Evolutionary conservation across 1,140 invertebrate genomes (phyloP), one percentile per base, ranked within the genome.

Genomic region (Rhagoletis pomonella): DNA sequence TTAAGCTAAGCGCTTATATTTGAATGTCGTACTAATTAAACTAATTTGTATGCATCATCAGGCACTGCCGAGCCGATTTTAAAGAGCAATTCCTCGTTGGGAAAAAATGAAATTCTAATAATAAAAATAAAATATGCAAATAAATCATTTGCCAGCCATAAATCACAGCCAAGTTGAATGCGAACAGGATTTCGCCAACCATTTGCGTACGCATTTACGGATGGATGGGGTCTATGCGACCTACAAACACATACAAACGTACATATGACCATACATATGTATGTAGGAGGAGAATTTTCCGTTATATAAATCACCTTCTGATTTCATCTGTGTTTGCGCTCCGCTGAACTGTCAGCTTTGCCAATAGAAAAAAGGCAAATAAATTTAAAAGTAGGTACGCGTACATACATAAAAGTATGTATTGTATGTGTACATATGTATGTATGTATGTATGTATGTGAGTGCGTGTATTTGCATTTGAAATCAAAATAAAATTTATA

Each of bases 401-500:
- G 55, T 81, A 9, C 19, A 29, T 10, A 81, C 19, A 9, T 58
- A 10, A n/a, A 81, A 55, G 9, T 58, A 29, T 29, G 29, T 29
- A 29, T 29, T 29, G 29, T 29, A 29, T 29, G 29, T 29, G 29
- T 81, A 17, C 7, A 29, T 7, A 55, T 19, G 17, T 55, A 81
- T n/a, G n/a, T n/a, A n/a, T n/a, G n/a, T n/a, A n/a, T n/a, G n/a
- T n/a, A n/a, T n/a, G n/a, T n/a, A n/a, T n/a, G n/a, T n/a, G n/a
- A n/a, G n/a, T 67, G 39, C 9, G 47, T 55, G 7, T 50, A 14
- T 81, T n/a, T n/a, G n/a, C n/a, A n/a, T n/a, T 55, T 81, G 7
- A 55, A 81, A 81, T 81, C 73, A 81, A 81, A 81, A 55, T 42
- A 81, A 81, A 81, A 81, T 81, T 81, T 81, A 81, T 81, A 47